A percentile compares a stretch with the other conserved stretches of the same genome.
These are phyloP conservation scores for Aviceda subcristata DNA, from an alignment of 2,113 vertebrate genomes.

Conservation along the genomic window DNA sequence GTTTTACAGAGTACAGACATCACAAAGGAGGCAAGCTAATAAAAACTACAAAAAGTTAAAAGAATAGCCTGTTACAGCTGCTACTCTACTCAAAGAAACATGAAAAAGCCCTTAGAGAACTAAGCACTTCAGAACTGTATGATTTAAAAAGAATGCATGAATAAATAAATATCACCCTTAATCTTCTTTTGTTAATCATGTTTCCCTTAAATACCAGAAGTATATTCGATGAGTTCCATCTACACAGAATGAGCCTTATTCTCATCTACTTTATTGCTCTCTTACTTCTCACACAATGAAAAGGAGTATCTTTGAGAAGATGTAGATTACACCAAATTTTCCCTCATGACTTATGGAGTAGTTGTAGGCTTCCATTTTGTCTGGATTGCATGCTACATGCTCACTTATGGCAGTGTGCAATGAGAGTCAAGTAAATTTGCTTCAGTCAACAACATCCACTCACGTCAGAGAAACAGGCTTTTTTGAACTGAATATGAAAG, in stretches of 20 bases:
- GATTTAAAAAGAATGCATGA: not conserved
- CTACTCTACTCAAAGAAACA: not conserved
- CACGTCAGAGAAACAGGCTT: not conserved
- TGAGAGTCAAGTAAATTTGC: not conserved
- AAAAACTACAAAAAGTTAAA: conserved; percentile 11
- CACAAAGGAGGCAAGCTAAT: not conserved
- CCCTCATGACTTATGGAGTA: not conserved
- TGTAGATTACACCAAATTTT: not conserved
- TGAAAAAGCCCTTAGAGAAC: not conserved
- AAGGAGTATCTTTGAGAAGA: not conserved
- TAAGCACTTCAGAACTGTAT: not conserved
- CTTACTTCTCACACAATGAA: not conserved
- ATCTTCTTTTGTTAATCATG: not conserved
- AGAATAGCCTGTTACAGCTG: not conserved
- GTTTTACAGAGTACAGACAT: not conserved
- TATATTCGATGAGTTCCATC: not conserved
- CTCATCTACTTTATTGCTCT: not conserved
- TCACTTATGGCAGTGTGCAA: not conserved
- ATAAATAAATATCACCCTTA: not conserved
- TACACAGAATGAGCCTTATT: not conserved
- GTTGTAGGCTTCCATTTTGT: not conserved
- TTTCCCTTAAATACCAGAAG: not conserved
- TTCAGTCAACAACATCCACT: not conserved
- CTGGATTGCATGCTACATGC: not conserved
- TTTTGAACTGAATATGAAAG: not conserved